Evolutionary conservation across 1,140 invertebrate species (phyloP), one percentile per base, ranked within the genome.

Genomic region (Solen grandis): DNA sequence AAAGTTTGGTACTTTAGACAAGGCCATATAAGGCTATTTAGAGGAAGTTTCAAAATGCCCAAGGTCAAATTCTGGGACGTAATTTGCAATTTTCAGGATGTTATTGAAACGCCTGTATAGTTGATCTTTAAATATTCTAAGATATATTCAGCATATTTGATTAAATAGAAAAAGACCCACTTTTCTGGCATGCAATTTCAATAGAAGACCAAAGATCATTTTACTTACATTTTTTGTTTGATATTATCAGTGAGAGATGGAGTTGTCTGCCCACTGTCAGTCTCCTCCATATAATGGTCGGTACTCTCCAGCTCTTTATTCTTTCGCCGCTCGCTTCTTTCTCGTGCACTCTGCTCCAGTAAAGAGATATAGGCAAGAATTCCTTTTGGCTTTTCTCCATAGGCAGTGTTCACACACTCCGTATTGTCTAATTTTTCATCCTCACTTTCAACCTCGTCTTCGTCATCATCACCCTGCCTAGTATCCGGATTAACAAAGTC

Each of bases 331-430:
- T 80, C 69, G 38, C 69, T 72, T 41, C 77, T 60, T 27, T 80
- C 68, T 8, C 66, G 36, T 35, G 77, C 77, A 63, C 77, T 80
- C 36, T 72, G 68, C 57, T 80, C 77, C 38, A 80, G 59, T 22
- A 80, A 27, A 4, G 77, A 72, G 4, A 80, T 80, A 72, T 80
- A 80, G 3, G 77, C 77, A 25, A 80, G 66, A 72, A 80, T 80
- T 27, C 77, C 77, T 31, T 73, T 72, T 41, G 65, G 65, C 31
- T 80, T 80, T 36, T 80, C 69, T 52, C 68, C 69, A 22, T 72
- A 73, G 5, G 59, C 66, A 59, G 63, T 72, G 29, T 78, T 78
- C 54, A 78, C 50, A 60, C 75, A 78, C 31, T 78, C 75, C 1
- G 75, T 78, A 54, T 78, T 78, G 41, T 78, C 63, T 0, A 78